Percentiles rank a stretch among this genome's conserved stretches.
Evolutionary conservation across 2,797 vertebrate species (phyloP).

Genomic region (Oreochromis grahami): DNA sequence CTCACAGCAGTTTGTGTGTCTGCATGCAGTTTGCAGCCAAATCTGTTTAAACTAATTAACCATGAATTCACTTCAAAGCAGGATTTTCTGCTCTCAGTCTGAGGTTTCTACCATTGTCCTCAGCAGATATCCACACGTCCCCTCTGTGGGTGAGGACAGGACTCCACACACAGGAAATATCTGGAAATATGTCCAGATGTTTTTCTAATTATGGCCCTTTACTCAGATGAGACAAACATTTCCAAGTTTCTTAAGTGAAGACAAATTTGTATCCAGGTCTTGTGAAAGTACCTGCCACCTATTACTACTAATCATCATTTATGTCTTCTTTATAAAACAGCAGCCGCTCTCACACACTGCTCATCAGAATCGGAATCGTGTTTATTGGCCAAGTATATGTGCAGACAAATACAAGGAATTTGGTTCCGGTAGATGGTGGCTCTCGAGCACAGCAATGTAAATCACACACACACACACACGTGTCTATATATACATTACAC

Average conservation of each 20-base stretch:
- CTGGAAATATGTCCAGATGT: background rate
- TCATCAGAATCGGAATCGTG: too few species aligned
- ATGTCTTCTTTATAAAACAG: too few species aligned
- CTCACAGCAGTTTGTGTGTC: conserved; percentile 82
- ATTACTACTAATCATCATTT: too few species aligned
- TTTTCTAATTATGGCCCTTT: background rate
- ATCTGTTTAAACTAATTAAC: conserved; percentile 92
- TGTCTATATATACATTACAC: too few species aligned
- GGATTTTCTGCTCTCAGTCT: conserved; percentile 62
- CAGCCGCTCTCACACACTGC: too few species aligned
- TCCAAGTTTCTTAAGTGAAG: too few species aligned
- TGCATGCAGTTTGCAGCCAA: conserved; percentile 80
- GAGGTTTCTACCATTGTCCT: background rate
- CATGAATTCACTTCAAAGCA: conserved; percentile 87
- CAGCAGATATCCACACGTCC: background rate
- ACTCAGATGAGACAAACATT: background rate
- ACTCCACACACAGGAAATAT: background rate
- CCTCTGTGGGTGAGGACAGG: background rate
- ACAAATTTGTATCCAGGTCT: background rate
- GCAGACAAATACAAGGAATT: too few species aligned
- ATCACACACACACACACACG: too few species aligned
- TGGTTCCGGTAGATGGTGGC: too few species aligned
- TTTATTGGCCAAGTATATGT: too few species aligned
- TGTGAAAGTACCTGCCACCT: background rate
- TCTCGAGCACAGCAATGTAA: too few species aligned